phyloP scores from a whole-genome alignment of 30 jellyfish, hydroid and myxozoan genomes.

The Catostylus mosaicus region DNA sequence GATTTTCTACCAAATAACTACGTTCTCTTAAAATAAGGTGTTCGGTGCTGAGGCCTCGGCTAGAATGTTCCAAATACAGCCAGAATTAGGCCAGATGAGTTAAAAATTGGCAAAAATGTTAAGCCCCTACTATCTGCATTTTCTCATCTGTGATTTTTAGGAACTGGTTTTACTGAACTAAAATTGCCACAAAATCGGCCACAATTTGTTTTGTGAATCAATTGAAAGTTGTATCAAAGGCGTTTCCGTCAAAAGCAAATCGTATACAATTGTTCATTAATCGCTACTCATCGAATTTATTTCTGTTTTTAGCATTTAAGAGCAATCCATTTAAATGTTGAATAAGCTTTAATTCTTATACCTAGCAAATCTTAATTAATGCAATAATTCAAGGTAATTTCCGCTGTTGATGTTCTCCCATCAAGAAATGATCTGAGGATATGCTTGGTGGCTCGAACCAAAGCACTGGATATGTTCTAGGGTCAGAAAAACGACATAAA shows the following conservation, averaged over 20 bases:
- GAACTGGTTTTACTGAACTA: not conserved
- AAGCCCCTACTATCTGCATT: too few species aligned
- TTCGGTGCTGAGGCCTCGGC: too few species aligned
- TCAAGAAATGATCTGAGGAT: slow-evolving; percentile 3
- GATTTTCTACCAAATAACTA: too few species aligned
- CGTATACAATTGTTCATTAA: not conserved
- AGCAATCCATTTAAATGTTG: slow-evolving; percentile 2
- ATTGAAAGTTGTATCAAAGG: not conserved
- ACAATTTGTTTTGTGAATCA: not conserved
- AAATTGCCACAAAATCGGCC: not conserved
- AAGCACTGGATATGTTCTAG: not conserved
- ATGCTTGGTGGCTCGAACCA: slow-evolving; percentile 6
- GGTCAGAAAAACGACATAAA: not conserved
- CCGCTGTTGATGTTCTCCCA: slow-evolving; percentile 4
- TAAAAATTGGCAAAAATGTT: too few species aligned
- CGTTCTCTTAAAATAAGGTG: too few species aligned
- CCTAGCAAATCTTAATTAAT: not conserved
- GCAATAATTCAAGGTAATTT: slow-evolving; percentile 2
- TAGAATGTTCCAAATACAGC: too few species aligned
- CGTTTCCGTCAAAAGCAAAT: not conserved
- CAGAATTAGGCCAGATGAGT: too few species aligned
- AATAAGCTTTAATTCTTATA: not conserved
- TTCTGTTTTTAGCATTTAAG: slow-evolving; percentile 9
- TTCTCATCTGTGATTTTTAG: too few species aligned
- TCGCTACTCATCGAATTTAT: not conserved